phyloP scores from a whole-genome alignment of 2,888 invertebrate genomes.

The Torymus aiolomorphi region DNA sequence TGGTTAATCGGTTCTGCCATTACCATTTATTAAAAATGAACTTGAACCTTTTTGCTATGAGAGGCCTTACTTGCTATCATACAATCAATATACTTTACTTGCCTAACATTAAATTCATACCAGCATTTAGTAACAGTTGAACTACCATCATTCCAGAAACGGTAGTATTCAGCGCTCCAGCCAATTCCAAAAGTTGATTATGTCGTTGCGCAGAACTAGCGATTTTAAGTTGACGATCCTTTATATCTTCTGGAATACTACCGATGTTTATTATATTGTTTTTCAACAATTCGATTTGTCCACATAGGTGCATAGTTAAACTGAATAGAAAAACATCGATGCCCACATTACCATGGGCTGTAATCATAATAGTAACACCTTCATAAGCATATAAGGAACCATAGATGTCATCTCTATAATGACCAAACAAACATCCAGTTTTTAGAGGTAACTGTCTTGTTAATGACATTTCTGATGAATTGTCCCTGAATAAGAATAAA shows the following conservation, averaged over 20 bases:
- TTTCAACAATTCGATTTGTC: slow-evolving; percentile 68
- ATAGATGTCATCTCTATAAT: slow-evolving; percentile 51
- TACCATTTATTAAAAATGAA: too few species aligned
- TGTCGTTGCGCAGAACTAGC: slow-evolving; percentile 57
- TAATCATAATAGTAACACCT: not conserved
- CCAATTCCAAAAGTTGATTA: slow-evolving; percentile 56
- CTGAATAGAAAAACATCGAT: slow-evolving; percentile 68
- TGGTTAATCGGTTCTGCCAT: too few species aligned
- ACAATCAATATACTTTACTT: not conserved
- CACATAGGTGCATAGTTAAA: slow-evolving; percentile 69
- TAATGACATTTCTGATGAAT: not conserved
- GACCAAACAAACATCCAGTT: slow-evolving; percentile 54
- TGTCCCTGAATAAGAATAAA: not conserved
- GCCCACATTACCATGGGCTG: slow-evolving; percentile 60
- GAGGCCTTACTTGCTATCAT: too few species aligned
- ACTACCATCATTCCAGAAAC: slow-evolving; percentile 58
- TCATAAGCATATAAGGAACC: slow-evolving; percentile 42
- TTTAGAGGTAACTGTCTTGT: slow-evolving; percentile 52
- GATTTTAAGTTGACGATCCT: slow-evolving; percentile 42
- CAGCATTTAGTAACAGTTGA: slow-evolving; percentile 57
- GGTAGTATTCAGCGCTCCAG: slow-evolving; percentile 56
- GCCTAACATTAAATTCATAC: slow-evolving; percentile 48
- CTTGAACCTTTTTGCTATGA: too few species aligned
- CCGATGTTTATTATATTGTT: slow-evolving; percentile 59
- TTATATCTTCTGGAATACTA: not conserved